These are phyloP conservation scores for Tangara arthus DNA, from an alignment of 2,797 vertebrate species.

Conservation along the genomic window DNA sequence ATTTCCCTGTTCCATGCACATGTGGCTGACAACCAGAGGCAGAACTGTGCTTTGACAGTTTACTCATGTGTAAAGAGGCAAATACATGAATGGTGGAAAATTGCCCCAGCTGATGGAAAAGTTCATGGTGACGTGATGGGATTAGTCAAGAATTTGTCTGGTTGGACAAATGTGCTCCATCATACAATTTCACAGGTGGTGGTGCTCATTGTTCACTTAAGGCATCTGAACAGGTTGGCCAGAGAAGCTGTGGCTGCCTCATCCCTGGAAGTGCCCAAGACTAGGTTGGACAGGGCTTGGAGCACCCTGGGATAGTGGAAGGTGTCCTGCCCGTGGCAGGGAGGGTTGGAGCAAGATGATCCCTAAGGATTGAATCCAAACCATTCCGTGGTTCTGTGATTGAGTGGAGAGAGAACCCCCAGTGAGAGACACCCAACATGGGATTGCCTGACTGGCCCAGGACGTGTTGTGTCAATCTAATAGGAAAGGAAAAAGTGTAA, in stretches of 20 bases:
- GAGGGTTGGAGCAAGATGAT: not conserved
- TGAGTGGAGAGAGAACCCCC: not conserved
- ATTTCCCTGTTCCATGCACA: fast-evolving
- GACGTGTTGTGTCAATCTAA: not conserved
- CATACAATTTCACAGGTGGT: fast-evolving
- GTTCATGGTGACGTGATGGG: not conserved
- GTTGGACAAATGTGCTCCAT: not conserved
- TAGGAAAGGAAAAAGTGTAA: not conserved
- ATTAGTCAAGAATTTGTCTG: not conserved
- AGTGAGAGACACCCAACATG: not conserved
- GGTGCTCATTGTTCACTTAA: not conserved
- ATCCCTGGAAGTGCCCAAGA: not conserved
- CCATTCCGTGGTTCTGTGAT: not conserved
- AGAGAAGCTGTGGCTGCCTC: not conserved
- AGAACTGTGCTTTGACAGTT: not conserved
- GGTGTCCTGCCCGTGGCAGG: not conserved
- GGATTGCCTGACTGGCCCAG: not conserved
- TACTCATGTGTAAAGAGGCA: not conserved
- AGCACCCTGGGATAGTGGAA: not conserved
- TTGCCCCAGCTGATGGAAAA: not conserved
- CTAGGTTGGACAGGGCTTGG: not conserved
- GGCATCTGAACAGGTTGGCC: not conserved
- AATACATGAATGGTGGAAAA: not conserved
- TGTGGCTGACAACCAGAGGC: not conserved
- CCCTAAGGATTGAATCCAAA: not conserved